phyloP scores from a whole-genome alignment of 2,113 vertebrate species.

The Phycodurus eques region DNA sequence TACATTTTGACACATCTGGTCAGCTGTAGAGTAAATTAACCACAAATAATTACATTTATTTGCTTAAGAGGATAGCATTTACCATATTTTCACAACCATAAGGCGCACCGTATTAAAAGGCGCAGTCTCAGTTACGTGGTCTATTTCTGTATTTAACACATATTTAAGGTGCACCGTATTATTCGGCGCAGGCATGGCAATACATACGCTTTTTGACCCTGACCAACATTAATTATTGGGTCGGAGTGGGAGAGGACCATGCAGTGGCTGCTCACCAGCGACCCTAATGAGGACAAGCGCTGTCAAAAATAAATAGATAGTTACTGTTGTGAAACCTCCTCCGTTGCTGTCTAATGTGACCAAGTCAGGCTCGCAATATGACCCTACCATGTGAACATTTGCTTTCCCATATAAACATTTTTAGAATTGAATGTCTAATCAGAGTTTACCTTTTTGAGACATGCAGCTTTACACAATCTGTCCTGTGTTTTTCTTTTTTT shows the following conservation, averaged over 20 bases:
- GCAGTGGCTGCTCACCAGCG: neutral
- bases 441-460: neutral
- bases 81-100: too few species aligned
- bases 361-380: neutral
- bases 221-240: neutral
- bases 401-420: neutral
- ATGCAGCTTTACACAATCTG: neutral
- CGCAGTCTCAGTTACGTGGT: too few species aligned
- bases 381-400: neutral
- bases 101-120: too few species aligned
- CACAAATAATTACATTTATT: too few species aligned
- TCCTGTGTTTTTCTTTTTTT: neutral
- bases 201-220: neutral
- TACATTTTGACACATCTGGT: too few species aligned
- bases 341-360: neutral
- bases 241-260: neutral
- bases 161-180: too few species aligned
- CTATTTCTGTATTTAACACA: too few species aligned
- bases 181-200: too few species aligned
- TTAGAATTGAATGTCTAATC: neutral
- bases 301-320: neutral
- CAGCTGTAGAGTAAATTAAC: too few species aligned
- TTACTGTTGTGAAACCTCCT: neutral
- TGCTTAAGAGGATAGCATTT: too few species aligned
- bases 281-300: neutral